These are phyloP conservation scores for Proteles cristata DNA, from an alignment of 2,113 vertebrate genomes.

Conservation along the genomic window DNA sequence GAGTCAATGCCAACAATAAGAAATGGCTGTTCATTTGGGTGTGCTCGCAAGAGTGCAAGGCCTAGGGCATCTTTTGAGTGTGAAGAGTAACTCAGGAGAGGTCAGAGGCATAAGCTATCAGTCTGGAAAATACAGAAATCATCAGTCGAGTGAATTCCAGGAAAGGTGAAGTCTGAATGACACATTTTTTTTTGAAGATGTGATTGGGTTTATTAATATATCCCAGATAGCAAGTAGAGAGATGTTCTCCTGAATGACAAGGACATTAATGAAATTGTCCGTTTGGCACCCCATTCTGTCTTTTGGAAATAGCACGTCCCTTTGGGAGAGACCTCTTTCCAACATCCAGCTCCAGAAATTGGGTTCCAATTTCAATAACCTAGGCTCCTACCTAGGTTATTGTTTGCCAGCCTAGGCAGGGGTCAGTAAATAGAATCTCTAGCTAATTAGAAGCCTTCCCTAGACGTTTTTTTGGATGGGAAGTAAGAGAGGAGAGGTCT, in stretches of 20 bases:
- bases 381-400: not conserved
- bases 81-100: not conserved
- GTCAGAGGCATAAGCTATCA: not conserved
- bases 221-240: not conserved
- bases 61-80: not conserved
- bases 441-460: not conserved
- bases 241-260: not conserved
- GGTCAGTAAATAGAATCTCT: not conserved
- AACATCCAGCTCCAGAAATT: not conserved
- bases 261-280: not conserved
- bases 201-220: not conserved
- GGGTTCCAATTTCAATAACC: not conserved
- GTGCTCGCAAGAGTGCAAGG: fast-evolving
- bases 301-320: not conserved
- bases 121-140: not conserved
- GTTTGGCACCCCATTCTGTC: not conserved
- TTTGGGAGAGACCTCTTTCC: not conserved
- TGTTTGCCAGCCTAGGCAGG: not conserved
- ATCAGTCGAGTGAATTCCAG: not conserved
- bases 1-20: not conserved
- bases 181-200: not conserved
- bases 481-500: not conserved
- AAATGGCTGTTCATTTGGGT: not conserved
- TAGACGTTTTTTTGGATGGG: not conserved
- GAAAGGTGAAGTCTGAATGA: not conserved